A percentile compares a stretch with the other conserved stretches of the same genome.
Evolutionary conservation across 2,797 vertebrate genomes (phyloP).

Genomic region (Carcharodon carcharias): DNA sequence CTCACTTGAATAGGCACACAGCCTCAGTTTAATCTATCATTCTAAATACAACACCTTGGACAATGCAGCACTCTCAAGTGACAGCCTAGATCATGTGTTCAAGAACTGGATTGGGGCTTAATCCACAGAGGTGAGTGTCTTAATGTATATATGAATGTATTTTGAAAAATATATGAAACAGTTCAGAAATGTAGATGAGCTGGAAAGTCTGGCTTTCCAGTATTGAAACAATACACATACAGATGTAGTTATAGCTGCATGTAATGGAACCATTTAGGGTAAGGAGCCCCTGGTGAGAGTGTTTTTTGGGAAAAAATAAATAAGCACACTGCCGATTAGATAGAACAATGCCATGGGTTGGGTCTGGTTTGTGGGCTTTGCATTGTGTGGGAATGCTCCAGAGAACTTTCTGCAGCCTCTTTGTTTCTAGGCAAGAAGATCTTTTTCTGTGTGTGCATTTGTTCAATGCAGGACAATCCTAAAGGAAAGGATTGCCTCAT

Average conservation of each 20-base stretch:
- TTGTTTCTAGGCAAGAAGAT: constrained; percentile 48
- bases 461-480: constrained; percentile 45
- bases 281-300: neutral
- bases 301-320: neutral
- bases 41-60: neutral
- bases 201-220: neutral
- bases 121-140: neutral
- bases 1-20: neutral
- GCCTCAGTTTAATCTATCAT: neutral
- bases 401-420: constrained; percentile 39
- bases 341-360: neutral
- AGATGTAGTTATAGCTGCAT: neutral
- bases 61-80: neutral
- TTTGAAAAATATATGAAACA: neutral
- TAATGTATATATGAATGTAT: neutral
- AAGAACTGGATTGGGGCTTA: neutral
- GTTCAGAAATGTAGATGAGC: neutral
- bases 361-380: neutral
- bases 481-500: constrained; percentile 40
- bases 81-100: neutral
- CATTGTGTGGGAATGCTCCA: neutral
- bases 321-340: neutral
- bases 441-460: constrained; percentile 47
- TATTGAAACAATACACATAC: neutral
- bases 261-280: neutral